These are phyloP conservation scores for Cossypha heuglini DNA, from an alignment of 2,797 vertebrate species.

Conservation along the genomic window DNA sequence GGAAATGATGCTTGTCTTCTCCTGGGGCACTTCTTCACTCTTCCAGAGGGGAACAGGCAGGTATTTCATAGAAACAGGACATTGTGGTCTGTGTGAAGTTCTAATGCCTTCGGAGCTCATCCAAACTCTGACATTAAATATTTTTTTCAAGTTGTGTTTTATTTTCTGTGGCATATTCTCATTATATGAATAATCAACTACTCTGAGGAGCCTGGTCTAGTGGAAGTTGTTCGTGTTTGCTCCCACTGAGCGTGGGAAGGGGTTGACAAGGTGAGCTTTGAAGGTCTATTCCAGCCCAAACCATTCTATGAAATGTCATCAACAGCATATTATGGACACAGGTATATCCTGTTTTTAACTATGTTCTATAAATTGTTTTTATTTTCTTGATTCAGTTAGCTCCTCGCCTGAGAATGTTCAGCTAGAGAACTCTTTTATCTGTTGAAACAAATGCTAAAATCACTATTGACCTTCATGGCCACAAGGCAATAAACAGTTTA, in stretches of 20 bases:
- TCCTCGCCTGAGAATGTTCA: neutral
- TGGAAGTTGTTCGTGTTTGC: neutral
- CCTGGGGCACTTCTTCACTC: neutral
- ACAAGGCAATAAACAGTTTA: neutral
- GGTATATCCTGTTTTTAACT: neutral
- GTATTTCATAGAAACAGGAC: neutral
- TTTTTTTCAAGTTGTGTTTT: neutral
- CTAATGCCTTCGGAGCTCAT: neutral
- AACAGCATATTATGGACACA: neutral
- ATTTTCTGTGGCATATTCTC: neutral
- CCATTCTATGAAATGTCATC: accelerated
- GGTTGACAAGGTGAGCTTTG: neutral
- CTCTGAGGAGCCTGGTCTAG: neutral
- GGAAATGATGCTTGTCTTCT: neutral
- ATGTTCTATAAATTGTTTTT: neutral
- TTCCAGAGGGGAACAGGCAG: neutral
- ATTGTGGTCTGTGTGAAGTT: neutral
- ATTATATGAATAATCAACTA: neutral
- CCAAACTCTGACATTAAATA: neutral
- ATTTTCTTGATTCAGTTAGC: neutral
- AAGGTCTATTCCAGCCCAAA: neutral
- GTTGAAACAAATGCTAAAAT: neutral
- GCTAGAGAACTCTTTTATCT: neutral
- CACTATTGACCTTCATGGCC: neutral
- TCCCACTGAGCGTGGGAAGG: neutral